phyloP scores from a whole-genome alignment of 2,797 vertebrate genomes.

The Crenichthys baileyi region DNA sequence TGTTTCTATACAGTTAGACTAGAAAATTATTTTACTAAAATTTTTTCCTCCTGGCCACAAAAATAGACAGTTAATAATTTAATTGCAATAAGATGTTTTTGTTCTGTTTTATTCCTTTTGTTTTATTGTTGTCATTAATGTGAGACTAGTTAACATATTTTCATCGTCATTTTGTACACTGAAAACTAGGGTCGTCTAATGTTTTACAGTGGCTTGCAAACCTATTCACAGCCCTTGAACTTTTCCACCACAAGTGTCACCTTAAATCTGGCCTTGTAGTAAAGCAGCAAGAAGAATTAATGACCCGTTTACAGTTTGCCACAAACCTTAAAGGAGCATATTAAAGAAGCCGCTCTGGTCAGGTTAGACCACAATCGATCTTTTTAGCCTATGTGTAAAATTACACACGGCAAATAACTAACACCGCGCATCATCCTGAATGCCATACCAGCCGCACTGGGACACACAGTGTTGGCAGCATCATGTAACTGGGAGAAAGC shows the following conservation, averaged over 20 bases:
- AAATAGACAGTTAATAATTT: constrained; percentile 13
- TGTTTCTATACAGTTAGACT: constrained; percentile 27
- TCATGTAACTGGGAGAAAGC: too few relatives aligned
- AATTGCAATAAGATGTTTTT: constrained; percentile 4
- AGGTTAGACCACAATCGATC: background rate
- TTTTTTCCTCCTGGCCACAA: constrained; percentile 7
- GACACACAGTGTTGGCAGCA: too few relatives aligned
- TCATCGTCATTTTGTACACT: constrained; percentile 44
- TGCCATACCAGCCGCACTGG: too few relatives aligned
- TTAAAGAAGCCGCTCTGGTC: background rate
- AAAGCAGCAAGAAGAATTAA: too few relatives aligned
- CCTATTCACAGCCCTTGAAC: background rate
- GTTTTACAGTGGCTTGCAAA: background rate
- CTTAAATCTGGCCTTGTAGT: too few relatives aligned
- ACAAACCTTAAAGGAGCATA: too few relatives aligned
- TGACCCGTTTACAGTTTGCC: too few relatives aligned
- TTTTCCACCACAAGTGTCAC: background rate
- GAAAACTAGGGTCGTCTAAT: constrained; percentile 23
- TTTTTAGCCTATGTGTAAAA: background rate
- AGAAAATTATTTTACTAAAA: constrained; percentile 11
- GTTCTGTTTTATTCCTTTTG: background rate
- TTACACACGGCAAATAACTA: background rate
- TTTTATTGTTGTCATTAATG: constrained; percentile 16
- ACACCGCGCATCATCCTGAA: too few relatives aligned
- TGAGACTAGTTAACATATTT: constrained; percentile 26